Evolutionary conservation across 2,888 invertebrate species (phyloP).

Genomic region (Thysanoteuthis rhombus): DNA sequence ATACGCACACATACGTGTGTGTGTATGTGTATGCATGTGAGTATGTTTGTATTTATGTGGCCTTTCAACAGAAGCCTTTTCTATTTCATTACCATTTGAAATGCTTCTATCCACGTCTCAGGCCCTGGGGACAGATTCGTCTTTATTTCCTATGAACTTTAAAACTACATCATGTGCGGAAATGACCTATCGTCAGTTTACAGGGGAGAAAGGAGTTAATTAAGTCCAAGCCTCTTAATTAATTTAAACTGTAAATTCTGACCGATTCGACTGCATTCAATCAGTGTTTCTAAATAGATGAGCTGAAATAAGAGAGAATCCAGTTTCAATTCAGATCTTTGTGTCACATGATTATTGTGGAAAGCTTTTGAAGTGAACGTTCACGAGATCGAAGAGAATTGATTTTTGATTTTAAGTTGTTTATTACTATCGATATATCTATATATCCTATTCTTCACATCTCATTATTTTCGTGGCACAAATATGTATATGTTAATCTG

Average conservation of each 20-base stretch:
- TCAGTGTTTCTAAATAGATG: background rate
- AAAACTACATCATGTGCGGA: background rate
- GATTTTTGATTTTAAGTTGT: no score
- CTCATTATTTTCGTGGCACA: no score
- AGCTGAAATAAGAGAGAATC: background rate
- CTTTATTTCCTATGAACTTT: background rate
- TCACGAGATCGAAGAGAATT: no score
- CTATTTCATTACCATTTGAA: background rate
- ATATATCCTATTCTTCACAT: no score
- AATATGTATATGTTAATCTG: no score
- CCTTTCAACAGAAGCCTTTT: background rate
- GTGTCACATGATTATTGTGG: no score
- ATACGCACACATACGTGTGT: no score
- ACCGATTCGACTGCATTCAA: background rate
- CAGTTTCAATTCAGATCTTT: background rate
- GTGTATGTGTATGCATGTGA: no score
- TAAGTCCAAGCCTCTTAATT: background rate
- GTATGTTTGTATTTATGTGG: no score
- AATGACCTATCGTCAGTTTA: background rate
- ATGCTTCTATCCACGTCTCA: background rate
- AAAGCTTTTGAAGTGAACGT: background rate
- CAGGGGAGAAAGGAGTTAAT: background rate
- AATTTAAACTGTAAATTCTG: background rate
- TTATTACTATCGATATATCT: no score
- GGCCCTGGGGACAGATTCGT: background rate